Evolutionary conservation across 2,797 vertebrate genomes (phyloP).

Genomic region (Eidolon dupreanum): DNA sequence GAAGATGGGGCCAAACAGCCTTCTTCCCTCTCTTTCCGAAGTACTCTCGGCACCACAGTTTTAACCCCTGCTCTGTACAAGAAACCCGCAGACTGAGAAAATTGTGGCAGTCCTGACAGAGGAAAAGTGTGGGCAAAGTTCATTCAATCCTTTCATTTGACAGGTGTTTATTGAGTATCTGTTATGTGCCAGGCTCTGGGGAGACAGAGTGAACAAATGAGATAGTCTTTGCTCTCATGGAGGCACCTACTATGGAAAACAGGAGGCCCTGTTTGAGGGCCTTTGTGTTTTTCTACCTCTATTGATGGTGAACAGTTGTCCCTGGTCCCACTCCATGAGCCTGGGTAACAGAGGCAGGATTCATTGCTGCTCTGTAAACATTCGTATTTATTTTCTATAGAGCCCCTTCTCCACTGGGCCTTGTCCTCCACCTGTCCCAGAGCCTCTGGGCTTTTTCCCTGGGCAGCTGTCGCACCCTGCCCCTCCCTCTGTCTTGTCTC

Average conservation of each 20-base stretch:
- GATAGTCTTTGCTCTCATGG: not conserved
- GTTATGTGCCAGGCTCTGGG: not conserved
- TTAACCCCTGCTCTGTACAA: not conserved
- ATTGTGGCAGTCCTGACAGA: not conserved
- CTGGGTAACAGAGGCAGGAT: not conserved
- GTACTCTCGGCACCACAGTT: not conserved
- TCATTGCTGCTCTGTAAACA: not conserved
- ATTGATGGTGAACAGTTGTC: not conserved
- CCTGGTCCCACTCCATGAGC: not conserved
- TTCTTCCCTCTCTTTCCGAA: not conserved
- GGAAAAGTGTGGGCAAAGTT: not conserved
- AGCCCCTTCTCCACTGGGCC: not conserved
- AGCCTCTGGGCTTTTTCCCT: not conserved
- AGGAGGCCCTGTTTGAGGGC: not conserved
- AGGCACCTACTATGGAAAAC: not conserved
- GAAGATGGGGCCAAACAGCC: constrained; percentile 47
- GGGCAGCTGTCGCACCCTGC: not conserved
- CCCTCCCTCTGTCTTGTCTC: not conserved
- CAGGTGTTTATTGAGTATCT: not conserved
- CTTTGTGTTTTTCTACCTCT: not conserved
- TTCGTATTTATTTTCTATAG: not conserved
- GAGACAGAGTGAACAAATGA: not conserved
- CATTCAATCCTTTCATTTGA: not conserved
- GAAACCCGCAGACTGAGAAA: not conserved
- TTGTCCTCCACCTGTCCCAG: not conserved